These are phyloP conservation scores for Synergus gifuensis DNA, from an alignment of 2,888 invertebrate species.

Conservation along the genomic window DNA sequence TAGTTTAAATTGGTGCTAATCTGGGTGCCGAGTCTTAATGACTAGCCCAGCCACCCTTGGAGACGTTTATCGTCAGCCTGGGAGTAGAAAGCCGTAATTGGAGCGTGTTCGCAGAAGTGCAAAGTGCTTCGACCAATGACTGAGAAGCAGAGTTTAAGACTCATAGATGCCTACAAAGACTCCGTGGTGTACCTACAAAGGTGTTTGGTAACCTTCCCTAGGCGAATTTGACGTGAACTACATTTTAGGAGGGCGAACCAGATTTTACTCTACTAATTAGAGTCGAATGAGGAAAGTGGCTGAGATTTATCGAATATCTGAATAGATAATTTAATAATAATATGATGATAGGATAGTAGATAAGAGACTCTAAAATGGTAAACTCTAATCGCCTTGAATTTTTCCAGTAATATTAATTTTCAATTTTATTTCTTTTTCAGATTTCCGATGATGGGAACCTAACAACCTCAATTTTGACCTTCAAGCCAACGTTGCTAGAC, in stretches of 20 bases:
- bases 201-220: background rate
- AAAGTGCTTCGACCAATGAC: conserved; percentile 46
- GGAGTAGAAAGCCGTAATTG: conserved; percentile 54
- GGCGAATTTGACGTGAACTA: background rate
- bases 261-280: background rate
- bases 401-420: background rate
- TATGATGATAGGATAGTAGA: too few relatives aligned
- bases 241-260: background rate
- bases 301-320: too few relatives aligned
- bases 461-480: conserved; percentile 87
- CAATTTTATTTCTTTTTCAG: conserved; percentile 78
- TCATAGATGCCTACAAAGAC: background rate
- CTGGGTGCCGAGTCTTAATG: conserved; percentile 58
- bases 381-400: background rate
- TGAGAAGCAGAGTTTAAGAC: conserved; percentile 12
- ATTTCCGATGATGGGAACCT: conserved; percentile 89
- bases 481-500: conserved; percentile 88
- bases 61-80: conserved; percentile 55
- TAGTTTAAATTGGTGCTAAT: conserved; percentile 58
- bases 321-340: too few relatives aligned
- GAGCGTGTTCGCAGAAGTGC: conserved; percentile 56
- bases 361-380: too few relatives aligned
- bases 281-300: background rate
- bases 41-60: conserved; percentile 53
- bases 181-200: background rate